These are phyloP conservation scores for Toxotes lorentzi DNA, from an alignment of 2,797 vertebrate genomes.

Conservation along the genomic window DNA sequence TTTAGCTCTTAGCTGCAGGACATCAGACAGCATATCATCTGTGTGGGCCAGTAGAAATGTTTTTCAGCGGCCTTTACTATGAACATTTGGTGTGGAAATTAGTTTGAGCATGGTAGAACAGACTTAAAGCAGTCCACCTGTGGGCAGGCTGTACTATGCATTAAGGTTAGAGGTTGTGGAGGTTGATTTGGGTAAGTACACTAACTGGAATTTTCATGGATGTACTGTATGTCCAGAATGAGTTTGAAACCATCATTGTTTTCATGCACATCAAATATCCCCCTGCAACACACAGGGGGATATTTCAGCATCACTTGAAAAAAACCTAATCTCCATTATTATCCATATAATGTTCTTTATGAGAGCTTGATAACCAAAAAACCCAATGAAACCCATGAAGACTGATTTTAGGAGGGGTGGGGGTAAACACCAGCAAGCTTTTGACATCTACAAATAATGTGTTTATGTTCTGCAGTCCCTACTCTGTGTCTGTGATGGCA, in stretches of 20 bases:
- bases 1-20: neutral
- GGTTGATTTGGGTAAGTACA: neutral
- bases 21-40: neutral
- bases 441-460: neutral
- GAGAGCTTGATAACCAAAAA: neutral
- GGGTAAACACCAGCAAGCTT: neutral
- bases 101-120: conserved; percentile 13
- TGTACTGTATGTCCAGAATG: neutral
- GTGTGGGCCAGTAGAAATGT: neutral
- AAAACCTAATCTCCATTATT: neutral
- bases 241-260: neutral
- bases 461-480: neutral
- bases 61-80: conserved; percentile 4
- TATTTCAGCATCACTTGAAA: neutral
- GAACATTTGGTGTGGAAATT: conserved; percentile 6
- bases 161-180: conserved; percentile 6
- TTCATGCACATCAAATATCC: neutral
- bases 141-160: conserved; percentile 28
- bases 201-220: conserved; percentile 14
- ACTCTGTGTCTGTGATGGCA: neutral
- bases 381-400: neutral
- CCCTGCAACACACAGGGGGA: conserved; percentile 16
- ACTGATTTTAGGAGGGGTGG: neutral
- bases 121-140: conserved; percentile 10
- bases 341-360: conserved; percentile 7